Conservation (phyloP, 2,888 invertebrate genomes). For the Dysmachus trigonus region DNA sequence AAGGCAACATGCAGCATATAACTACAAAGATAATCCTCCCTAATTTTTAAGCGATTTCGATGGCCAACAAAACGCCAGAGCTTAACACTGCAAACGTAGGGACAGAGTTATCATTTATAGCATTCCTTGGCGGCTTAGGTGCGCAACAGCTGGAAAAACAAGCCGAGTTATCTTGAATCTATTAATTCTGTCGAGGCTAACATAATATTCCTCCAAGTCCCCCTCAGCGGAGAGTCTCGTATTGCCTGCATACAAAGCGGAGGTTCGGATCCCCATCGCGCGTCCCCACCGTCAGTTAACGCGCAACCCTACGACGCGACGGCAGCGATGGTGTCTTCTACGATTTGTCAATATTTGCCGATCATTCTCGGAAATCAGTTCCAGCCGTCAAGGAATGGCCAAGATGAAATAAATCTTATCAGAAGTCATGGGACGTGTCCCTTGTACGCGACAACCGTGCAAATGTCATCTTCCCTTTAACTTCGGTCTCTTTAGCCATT, state of each 20-base stretch:
- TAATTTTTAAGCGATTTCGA: not conserved
- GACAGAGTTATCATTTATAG: not conserved
- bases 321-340: not conserved
- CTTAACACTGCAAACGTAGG: not conserved
- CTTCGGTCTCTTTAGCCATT: not conserved
- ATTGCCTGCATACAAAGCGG: not conserved
- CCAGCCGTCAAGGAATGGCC: slow-evolving; percentile 11
- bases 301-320: not conserved
- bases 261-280: too few relatives aligned
- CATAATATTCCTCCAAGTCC: not conserved
- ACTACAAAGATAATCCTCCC: too few relatives aligned
- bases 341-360: slow-evolving; percentile 39
- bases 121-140: not conserved
- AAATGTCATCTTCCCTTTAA: slow-evolving; percentile 2
- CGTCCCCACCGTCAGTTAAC: not conserved
- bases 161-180: not conserved
- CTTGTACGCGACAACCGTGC: slow-evolving; percentile 35
- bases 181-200: not conserved
- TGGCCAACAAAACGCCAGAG: not conserved
- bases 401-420: slow-evolving; percentile 37
- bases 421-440: slow-evolving; percentile 21
- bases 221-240: not conserved
- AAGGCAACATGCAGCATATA: too few relatives aligned
- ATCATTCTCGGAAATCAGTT: slow-evolving; percentile 37
- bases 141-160: not conserved